Percentiles rank a stretch among this genome's conserved stretches.
Conservation (phyloP, 2,888 invertebrate genomes). For the Amiota communis region DNA sequence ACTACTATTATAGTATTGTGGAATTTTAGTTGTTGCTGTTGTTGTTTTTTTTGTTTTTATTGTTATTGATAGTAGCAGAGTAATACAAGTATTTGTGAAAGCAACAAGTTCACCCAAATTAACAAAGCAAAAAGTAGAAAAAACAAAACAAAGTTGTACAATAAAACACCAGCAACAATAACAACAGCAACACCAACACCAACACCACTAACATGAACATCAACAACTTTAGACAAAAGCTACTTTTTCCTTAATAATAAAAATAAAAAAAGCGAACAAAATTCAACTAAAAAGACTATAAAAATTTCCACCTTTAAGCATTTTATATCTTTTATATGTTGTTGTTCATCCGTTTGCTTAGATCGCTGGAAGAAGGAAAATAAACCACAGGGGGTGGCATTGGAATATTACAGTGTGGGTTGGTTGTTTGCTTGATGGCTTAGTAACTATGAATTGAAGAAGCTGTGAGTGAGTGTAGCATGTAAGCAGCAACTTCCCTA, state of each 20-base stretch:
- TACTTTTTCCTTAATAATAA: conserved; percentile 5
- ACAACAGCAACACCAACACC: not conserved
- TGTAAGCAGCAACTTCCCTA: conserved; percentile 8
- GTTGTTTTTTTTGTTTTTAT: conserved; percentile 23
- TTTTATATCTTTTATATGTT: not conserved
- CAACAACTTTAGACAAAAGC: not conserved
- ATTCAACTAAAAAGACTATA: conserved; percentile 16
- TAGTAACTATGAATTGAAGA: not conserved
- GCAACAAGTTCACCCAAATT: conserved; percentile 40
- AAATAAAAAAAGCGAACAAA: conserved; percentile 2
- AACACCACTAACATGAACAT: not conserved
- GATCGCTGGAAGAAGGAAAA: not conserved
- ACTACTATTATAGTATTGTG: not conserved
- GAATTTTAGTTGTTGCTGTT: conserved; percentile 18
- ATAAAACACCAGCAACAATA: not conserved
- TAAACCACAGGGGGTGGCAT: conserved; percentile 4
- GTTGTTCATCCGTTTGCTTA: not conserved
- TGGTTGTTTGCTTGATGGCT: not conserved
- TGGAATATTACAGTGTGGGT: conserved; percentile 9
- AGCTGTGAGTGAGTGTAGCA: not conserved
- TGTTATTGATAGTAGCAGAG: conserved; percentile 33
- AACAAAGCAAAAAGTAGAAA: not conserved
- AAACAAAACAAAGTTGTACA: conserved; percentile 6
- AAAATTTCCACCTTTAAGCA: conserved; percentile 50
- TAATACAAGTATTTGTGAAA: conserved; percentile 48